Base-by-base conservation (phyloP, 92 coral and sea anemone genomes). In the Palythoa heliodiscus region DNA sequence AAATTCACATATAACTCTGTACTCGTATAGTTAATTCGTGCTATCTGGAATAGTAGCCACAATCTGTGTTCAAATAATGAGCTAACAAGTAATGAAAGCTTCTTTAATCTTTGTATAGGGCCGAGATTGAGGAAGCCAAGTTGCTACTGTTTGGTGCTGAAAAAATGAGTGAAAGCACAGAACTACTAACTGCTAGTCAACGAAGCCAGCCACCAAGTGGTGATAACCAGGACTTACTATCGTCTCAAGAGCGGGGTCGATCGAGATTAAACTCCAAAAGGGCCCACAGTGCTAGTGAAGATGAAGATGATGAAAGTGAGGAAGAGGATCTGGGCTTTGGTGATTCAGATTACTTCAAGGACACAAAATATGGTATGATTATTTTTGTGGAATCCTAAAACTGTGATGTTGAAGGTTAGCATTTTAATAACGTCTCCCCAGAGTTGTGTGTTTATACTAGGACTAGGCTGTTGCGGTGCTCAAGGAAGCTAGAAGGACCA, bases 71-170 rank as follows among this genome's bases (percentile, higher is more conserved):
- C 35, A 29, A 29, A 29, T 29, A 29, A 29, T 29, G 35, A 29
- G 35, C 1, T 29, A 29, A 29, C 35, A 1, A 29, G 35, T 29
- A 29, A 29, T 29, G 35, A 57, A 52, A 13, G 17, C 16, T 57
- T 57, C 17, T 10, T 10, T 57, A 19, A 19, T 86, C 50, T 71
- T 35, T 37, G 48, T 71, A 1, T 90, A 93, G 95, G 73, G 97
- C 93, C 15, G 97, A 93, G 82, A 93, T 93, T n/a, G 97, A 93
- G 83, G 97, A 94, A 25, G 97, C 97, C 35, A 92, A 93, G 53
- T 86, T 94, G 15, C 90, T 93, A 8, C 52, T 93, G 75, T 93
- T 93, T 83, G 95, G 97, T 52, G 83, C 83, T 20, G 83, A 78
- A 72, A 78, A 78, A 39, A 78, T 78, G 83, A 78, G 73, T 23